A percentile compares a stretch with the other conserved stretches of the same genome.
Evolutionary conservation across 2,797 vertebrate genomes (phyloP).

Genomic region (Cossypha caffra): DNA sequence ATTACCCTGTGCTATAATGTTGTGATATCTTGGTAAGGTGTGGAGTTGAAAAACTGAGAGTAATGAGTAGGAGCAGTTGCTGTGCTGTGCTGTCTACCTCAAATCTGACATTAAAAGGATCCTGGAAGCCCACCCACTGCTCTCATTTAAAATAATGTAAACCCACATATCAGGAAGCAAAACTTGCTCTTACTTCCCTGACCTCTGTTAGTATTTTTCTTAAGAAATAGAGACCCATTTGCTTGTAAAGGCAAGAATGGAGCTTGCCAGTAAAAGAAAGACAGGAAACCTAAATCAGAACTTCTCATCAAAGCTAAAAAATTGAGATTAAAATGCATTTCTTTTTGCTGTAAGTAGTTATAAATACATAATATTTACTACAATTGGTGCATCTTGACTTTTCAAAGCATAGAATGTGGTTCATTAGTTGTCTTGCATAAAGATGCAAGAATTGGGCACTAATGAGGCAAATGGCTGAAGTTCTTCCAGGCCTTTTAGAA

Average conservation of each 20-base stretch:
- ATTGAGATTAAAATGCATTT: background rate
- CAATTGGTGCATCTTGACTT: background rate
- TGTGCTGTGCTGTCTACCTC: background rate
- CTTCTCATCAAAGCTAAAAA: background rate
- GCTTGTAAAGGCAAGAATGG: background rate
- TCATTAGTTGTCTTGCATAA: background rate
- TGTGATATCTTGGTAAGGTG: background rate
- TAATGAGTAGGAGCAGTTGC: background rate
- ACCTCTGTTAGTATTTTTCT: background rate
- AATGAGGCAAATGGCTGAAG: background rate
- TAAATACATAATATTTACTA: background rate
- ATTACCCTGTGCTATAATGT: background rate
- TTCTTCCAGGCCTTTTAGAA: background rate
- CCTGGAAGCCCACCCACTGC: background rate
- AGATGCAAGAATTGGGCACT: background rate
- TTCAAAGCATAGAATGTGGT: background rate
- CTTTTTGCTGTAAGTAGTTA: background rate
- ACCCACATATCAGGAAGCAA: background rate
- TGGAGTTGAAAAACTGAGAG: background rate
- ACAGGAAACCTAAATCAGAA: background rate
- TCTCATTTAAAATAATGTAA: background rate
- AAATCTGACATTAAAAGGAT: background rate
- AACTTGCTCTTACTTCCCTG: background rate
- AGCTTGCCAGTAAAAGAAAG: background rate
- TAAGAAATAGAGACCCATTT: background rate